Evolutionary conservation across 37 sponge, comb jelly and placozoan species (phyloP).

Genomic region (Oopsacas minuta): DNA sequence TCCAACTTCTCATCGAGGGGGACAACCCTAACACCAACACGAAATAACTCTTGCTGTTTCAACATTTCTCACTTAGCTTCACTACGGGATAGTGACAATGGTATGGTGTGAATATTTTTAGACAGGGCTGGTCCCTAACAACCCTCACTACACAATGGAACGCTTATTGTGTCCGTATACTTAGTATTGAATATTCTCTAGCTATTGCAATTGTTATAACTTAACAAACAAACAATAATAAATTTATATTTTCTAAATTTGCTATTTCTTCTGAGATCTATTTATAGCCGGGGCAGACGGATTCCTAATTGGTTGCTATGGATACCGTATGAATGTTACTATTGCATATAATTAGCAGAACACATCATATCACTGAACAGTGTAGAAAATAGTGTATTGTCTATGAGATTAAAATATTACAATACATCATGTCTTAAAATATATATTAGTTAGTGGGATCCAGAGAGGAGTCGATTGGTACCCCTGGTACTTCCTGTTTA

Average conservation of each 20-base stretch:
- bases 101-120: background rate
- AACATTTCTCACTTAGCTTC: background rate
- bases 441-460: background rate
- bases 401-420: slow-evolving; percentile 12
- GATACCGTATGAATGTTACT: no score
- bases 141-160: background rate
- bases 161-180: background rate
- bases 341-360: background rate
- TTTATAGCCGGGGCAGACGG: no score
- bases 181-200: background rate
- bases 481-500: background rate
- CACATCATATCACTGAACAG: background rate
- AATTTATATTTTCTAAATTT: no score
- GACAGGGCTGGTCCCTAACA: background rate
- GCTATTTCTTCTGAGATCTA: no score
- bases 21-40: background rate
- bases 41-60: background rate
- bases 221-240: no score
- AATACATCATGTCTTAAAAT: background rate
- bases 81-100: background rate
- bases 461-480: background rate
- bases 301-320: no score
- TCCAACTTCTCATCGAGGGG: background rate
- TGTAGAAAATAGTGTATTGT: background rate
- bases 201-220: no score